Conservation (phyloP, 2,888 invertebrate species). For the Embidobia sp. region DNA sequence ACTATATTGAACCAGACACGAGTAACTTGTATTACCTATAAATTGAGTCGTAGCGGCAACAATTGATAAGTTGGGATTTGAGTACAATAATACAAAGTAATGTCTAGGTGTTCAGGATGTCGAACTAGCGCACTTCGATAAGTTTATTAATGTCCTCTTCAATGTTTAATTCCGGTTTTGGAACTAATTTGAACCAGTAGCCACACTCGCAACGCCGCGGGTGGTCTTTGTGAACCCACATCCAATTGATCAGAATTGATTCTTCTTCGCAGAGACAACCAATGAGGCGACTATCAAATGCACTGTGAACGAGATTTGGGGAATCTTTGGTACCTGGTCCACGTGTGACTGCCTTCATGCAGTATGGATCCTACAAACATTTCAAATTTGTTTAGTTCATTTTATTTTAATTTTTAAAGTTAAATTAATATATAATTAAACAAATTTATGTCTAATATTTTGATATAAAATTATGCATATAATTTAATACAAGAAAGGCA, state of each 20-base stretch:
- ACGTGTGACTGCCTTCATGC: slow-evolving; percentile 91
- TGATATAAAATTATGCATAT: too few relatives aligned
- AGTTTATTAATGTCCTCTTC: slow-evolving; percentile 39
- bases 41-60: slow-evolving; percentile 22
- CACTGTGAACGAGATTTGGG: slow-evolving; percentile 95
- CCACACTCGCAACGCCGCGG: slow-evolving; percentile 98
- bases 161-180: slow-evolving; percentile 83
- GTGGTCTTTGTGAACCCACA: slow-evolving; percentile 95
- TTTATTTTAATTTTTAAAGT: too few relatives aligned
- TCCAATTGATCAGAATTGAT: slow-evolving; percentile 93
- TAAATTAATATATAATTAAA: too few relatives aligned
- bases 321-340: slow-evolving; percentile 91
- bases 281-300: slow-evolving; percentile 93
- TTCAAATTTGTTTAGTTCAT: background rate
- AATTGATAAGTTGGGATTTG: slow-evolving; percentile 19
- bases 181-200: slow-evolving; percentile 96
- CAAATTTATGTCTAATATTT: too few relatives aligned
- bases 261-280: slow-evolving; percentile 99
- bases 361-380: slow-evolving; percentile 86
- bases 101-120: slow-evolving; percentile 21
- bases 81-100: slow-evolving; percentile 34
- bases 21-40: slow-evolving; percentile 34
- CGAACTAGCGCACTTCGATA: slow-evolving; percentile 2
- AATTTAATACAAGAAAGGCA: too few relatives aligned
- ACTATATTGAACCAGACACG: slow-evolving; percentile 10